Conservation (phyloP, 2,888 invertebrate species). For the Drosophila dives region DNA sequence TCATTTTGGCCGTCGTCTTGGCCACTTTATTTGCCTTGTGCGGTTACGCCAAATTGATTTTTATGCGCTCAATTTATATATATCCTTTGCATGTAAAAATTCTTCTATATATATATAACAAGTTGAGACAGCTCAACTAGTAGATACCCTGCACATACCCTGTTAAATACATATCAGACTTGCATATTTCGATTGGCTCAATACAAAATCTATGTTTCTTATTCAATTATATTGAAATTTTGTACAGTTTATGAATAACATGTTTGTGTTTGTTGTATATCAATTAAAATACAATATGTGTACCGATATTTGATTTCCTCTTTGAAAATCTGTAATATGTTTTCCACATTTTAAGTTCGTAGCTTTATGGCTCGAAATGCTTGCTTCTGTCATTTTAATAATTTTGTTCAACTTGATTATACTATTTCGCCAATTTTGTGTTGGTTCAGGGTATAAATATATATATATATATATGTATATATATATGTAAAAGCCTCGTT, state of each 20-base stretch:
- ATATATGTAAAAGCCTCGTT: background rate
- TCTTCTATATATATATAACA: background rate
- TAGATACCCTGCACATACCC: background rate
- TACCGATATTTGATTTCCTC: background rate
- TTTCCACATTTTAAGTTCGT: background rate
- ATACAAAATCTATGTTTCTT: background rate
- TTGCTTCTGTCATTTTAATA: background rate
- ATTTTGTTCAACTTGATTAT: background rate
- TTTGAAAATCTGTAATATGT: background rate
- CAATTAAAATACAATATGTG: background rate
- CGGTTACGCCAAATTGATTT: slow-evolving; percentile 80
- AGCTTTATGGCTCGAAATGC: background rate
- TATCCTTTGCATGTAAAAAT: slow-evolving; percentile 46
- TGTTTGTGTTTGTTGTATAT: background rate
- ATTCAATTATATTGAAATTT: background rate
- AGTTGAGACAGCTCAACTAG: background rate
- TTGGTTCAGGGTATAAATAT: background rate
- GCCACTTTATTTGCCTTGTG: slow-evolving; percentile 69
- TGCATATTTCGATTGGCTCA: background rate
- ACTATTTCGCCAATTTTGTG: background rate
- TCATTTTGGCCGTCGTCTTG: slow-evolving; percentile 29
- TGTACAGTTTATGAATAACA: background rate
- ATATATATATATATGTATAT: background rate
- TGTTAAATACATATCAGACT: background rate
- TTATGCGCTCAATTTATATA: slow-evolving; percentile 77